Evolutionary conservation across 2,113 vertebrate genomes (phyloP), one percentile per base, ranked within the genome.

Genomic region (Tetraodon nigroviridis): DNA sequence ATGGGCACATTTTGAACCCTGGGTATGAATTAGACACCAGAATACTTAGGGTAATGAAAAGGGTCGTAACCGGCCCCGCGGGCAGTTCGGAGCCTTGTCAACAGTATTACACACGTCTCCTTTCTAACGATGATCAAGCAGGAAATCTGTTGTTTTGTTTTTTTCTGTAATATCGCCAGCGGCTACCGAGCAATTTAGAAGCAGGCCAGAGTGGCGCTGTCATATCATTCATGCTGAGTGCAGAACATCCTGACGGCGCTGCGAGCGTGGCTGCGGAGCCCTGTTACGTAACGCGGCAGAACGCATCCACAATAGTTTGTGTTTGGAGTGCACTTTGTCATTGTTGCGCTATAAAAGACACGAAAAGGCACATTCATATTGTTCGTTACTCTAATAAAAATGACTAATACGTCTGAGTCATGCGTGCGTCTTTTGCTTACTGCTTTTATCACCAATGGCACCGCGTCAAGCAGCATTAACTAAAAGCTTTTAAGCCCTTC

Each of bases 401-500:
- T 37, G 32, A 37, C 32, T 37, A 37, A 18, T 27, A 16, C 72
- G 41, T 53, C 6, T n/a, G 0, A 47, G 20, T 50, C 67, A 69
- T 57, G 20, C n/a, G 17, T 22, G 19, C 45, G 4, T 44, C 24
- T 62, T 50, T 61, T 51, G 51, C 17, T 27, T 47, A 27, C 54
- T 19, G 70, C 47, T 59, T 48, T 65, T 18, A 62, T 74, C 55
- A 81, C 67, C 70, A 69, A 41, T 61, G 67, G 67, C 76, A 66
- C 16, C 2, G 61, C 69, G 80, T 83, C 61, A 82, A 79, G 77
- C 58, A 50, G 54, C 7, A 46, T 41, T 72, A 81, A 80, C 68
- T 52, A 73, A 79, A 81, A 72, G 62, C 71, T 78, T 76, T 63
- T 65, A 75, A 82, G 70, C 51, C 61, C 69, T 63, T 61, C 52